A percentile compares a stretch with the other conserved stretches of the same genome.
phyloP scores from a whole-genome alignment of 2,797 vertebrate genomes.

The Arctocebus calabarensis region DNA sequence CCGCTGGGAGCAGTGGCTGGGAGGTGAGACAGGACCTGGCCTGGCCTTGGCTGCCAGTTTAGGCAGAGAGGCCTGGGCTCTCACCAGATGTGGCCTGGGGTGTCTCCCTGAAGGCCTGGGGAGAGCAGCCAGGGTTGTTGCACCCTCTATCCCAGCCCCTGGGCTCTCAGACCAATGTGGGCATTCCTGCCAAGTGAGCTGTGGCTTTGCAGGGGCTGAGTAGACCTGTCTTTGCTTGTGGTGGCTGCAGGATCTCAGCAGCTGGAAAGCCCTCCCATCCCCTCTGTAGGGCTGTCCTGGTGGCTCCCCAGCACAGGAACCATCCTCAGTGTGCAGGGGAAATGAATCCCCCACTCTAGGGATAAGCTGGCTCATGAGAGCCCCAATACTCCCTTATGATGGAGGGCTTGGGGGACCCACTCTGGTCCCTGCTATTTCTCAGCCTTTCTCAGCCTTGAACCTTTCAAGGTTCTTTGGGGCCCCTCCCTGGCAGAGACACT shows the following conservation, averaged over 20 bases:
- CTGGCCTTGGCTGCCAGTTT: not conserved
- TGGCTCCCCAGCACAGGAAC: not conserved
- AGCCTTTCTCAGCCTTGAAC: too few species aligned
- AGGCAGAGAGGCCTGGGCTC: not conserved
- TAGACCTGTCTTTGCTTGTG: not conserved
- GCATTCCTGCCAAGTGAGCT: not conserved
- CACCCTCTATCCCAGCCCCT: not conserved
- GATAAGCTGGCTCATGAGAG: not conserved
- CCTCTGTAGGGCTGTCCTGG: not conserved
- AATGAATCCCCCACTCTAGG: not conserved
- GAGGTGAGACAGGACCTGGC: not conserved
- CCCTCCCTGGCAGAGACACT: not conserved
- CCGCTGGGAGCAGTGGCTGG: not conserved
- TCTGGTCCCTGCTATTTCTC: not conserved
- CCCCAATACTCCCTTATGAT: not conserved
- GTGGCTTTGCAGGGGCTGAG: not conserved
- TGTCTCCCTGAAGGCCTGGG: not conserved
- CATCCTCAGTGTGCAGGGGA: not conserved
- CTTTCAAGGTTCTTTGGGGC: not conserved
- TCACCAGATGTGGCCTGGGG: not conserved
- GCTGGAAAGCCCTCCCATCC: not conserved
- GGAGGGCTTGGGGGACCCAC: fast-evolving
- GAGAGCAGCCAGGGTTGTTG: not conserved
- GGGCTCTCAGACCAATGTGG: not conserved
- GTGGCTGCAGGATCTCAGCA: not conserved